Percentiles rank a stretch among this genome's conserved stretches.
phyloP scores from a whole-genome alignment of 2,888 invertebrate species.

The Scaeva pyrastri region DNA sequence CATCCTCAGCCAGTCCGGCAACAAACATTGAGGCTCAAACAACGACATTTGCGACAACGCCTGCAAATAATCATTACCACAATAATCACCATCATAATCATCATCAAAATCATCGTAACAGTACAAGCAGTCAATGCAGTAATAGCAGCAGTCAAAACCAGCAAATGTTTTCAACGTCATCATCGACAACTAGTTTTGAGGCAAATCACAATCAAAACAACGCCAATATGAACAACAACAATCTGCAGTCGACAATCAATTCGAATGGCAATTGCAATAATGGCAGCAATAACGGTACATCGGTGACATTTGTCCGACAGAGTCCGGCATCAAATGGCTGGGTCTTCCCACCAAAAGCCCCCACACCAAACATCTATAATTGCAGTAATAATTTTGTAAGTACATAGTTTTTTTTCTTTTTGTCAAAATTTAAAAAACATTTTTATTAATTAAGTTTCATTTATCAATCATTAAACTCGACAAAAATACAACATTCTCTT shows the following conservation, averaged over 20 bases:
- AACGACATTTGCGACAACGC: slow-evolving; percentile 81
- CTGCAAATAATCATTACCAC: slow-evolving; percentile 76
- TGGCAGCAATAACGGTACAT: slow-evolving; percentile 58
- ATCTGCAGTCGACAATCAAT: slow-evolving; percentile 64
- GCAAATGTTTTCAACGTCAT: slow-evolving; percentile 73
- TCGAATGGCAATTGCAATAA: slow-evolving; percentile 69
- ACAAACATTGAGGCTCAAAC: slow-evolving; percentile 86
- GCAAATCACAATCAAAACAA: slow-evolving; percentile 71
- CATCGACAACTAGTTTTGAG: slow-evolving; percentile 74
- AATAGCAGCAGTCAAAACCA: slow-evolving; percentile 77
- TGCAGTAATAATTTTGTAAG: slow-evolving; percentile 90
- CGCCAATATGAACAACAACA: slow-evolving; percentile 68
- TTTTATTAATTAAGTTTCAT: neutral
- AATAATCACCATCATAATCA: slow-evolving; percentile 77
- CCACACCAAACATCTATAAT: slow-evolving; percentile 88
- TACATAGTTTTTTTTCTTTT: slow-evolving; percentile 44
- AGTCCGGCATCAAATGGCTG: slow-evolving; percentile 88
- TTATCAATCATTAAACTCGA: neutral
- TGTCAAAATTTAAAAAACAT: slow-evolving; percentile 14
- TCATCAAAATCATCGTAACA: slow-evolving; percentile 79
- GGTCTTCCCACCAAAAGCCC: slow-evolving; percentile 93
- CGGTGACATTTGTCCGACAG: slow-evolving; percentile 85
- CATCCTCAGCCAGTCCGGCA: slow-evolving; percentile 88
- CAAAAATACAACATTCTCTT: slow-evolving; percentile 26
- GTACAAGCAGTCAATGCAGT: slow-evolving; percentile 73